Conservation (phyloP, 2,888 invertebrate genomes). For the Heliconius erato region DNA sequence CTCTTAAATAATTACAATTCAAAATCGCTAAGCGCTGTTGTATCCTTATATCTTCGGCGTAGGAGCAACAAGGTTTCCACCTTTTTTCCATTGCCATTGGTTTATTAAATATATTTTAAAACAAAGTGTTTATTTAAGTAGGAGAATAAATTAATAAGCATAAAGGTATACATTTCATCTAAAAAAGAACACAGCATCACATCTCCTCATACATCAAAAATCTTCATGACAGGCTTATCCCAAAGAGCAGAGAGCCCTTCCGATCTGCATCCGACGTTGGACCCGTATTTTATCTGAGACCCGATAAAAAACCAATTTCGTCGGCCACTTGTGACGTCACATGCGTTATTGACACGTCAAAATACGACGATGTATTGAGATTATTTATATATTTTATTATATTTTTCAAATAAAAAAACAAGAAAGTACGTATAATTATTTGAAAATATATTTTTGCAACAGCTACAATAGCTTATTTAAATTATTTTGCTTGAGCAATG, state of each 20-base stretch:
- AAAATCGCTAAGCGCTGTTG: too few species aligned
- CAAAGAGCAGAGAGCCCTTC: conserved; percentile 36
- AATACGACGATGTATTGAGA: conserved; percentile 27
- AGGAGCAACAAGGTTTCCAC: too few species aligned
- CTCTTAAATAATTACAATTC: too few species aligned
- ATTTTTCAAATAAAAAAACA: not conserved
- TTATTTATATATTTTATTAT: conserved; percentile 9
- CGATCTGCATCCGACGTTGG: conserved; percentile 46
- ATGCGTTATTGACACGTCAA: conserved; percentile 48
- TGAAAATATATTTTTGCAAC: too few species aligned
- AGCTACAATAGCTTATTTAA: not conserved
- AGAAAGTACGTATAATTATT: not conserved
- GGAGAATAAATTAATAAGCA: not conserved
- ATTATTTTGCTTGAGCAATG: not conserved
- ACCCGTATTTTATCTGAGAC: conserved; percentile 55
- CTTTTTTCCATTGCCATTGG: too few species aligned
- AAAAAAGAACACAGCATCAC: not conserved
- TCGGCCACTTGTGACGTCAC: conserved; percentile 69
- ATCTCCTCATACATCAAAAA: conserved; percentile 6
- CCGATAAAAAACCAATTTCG: conserved; percentile 81
- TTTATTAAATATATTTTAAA: too few species aligned
- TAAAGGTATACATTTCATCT: not conserved
- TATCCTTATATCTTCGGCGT: too few species aligned
- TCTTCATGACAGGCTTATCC: conserved; percentile 25
- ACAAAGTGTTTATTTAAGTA: too few species aligned